Percentiles rank a stretch among this genome's conserved stretches.
Evolutionary conservation across 2,797 vertebrate species (phyloP).

Genomic region (Xiphorhynchus erythropygius): DNA sequence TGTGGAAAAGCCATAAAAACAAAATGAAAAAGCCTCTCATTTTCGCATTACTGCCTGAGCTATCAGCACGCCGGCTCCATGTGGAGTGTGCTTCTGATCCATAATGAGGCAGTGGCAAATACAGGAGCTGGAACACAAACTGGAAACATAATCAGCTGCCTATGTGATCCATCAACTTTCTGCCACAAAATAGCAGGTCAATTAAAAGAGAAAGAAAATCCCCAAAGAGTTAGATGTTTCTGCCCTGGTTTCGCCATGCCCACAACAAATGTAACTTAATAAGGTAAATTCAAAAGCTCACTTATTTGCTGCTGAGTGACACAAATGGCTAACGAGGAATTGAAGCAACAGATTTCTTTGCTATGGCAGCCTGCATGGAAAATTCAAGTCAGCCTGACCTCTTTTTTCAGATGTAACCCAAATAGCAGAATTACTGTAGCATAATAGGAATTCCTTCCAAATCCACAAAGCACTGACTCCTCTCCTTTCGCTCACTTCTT

Average conservation of each 20-base stretch:
- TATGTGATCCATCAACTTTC: constrained; percentile 56
- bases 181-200: constrained; percentile 52
- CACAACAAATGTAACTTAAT: constrained; percentile 57
- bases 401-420: constrained; percentile 80
- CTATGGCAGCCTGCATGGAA: constrained; percentile 67
- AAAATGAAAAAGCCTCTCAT: constrained; percentile 54
- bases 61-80: constrained; percentile 19
- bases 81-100: constrained; percentile 52
- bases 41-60: constrained; percentile 43
- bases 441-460: constrained; percentile 75
- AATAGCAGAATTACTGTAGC: constrained; percentile 78
- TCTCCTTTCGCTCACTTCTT: neutral
- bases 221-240: constrained; percentile 2
- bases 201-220: constrained; percentile 55
- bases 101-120: constrained; percentile 51
- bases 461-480: constrained; percentile 55
- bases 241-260: constrained; percentile 21
- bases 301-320: constrained; percentile 44
- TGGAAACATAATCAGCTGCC: constrained; percentile 67
- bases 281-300: constrained; percentile 28
- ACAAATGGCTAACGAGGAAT: constrained; percentile 53
- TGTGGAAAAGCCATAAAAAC: constrained; percentile 67
- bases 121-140: constrained; percentile 51
- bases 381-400: constrained; percentile 79
- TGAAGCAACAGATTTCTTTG: constrained; percentile 67